Conservation (phyloP, 2,797 vertebrate genomes). For the Varecia variegata region DNA sequence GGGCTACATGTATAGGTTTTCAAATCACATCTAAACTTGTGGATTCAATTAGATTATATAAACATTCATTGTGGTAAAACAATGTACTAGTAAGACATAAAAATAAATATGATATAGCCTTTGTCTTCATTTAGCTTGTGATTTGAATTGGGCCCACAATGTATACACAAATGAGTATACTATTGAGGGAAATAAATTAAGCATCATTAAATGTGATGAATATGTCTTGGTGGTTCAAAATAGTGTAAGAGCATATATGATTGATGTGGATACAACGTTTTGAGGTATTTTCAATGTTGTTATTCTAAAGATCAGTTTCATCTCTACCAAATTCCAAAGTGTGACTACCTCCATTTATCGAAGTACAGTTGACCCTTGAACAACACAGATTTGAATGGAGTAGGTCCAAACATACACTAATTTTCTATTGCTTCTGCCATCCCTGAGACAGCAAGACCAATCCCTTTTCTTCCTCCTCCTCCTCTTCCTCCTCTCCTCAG, state of each 20-base stretch:
- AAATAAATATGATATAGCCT: background rate
- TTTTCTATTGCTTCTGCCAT: background rate
- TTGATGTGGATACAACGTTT: background rate
- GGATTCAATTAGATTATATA: background rate
- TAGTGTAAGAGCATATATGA: background rate
- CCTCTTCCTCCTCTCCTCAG: background rate
- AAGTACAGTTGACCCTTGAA: background rate
- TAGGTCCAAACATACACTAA: accelerated
- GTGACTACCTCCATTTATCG: background rate
- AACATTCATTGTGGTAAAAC: background rate
- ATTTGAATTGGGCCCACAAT: background rate
- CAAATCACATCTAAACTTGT: background rate
- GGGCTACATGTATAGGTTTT: background rate
- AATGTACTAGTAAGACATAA: background rate
- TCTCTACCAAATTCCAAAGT: background rate
- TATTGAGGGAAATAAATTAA: background rate
- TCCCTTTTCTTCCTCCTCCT: background rate
- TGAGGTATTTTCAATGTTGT: background rate
- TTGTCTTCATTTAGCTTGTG: background rate
- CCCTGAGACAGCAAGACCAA: background rate
- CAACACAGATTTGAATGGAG: background rate
- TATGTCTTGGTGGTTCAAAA: background rate
- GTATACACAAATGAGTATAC: background rate
- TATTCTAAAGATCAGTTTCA: background rate
- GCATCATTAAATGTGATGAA: background rate